Evolutionary conservation across 2,797 vertebrate species (phyloP).

Genomic region (Leptodactylus fallax): DNA sequence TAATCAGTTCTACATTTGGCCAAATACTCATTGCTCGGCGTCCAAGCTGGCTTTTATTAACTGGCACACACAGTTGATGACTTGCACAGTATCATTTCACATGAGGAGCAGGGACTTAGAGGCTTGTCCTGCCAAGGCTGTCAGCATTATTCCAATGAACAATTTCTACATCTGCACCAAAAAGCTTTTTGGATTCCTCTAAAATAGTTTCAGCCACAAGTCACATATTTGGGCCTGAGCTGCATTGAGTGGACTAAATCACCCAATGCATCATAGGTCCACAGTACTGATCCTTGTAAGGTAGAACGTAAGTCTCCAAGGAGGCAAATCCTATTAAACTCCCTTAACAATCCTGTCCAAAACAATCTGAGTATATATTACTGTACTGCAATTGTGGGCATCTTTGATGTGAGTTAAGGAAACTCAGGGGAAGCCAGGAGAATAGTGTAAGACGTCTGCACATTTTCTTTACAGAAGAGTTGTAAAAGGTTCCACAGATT

Average conservation of each 20-base stretch:
- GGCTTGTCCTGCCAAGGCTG: slow-evolving; percentile 37
- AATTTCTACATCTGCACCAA: slow-evolving; percentile 26
- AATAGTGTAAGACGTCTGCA: neutral
- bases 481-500: neutral
- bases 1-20: slow-evolving; percentile 60
- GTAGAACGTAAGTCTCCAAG: neutral
- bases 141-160: slow-evolving; percentile 25
- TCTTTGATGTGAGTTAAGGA: slow-evolving; percentile 9
- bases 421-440: neutral
- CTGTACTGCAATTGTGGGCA: neutral
- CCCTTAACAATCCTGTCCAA: slow-evolving; percentile 34
- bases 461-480: neutral
- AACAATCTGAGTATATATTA: slow-evolving; percentile 26
- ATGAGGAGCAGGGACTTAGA: slow-evolving; percentile 15
- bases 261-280: neutral
- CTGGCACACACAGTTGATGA: slow-evolving; percentile 33
- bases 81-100: slow-evolving; percentile 43
- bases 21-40: neutral
- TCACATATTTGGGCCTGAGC: neutral
- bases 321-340: slow-evolving; percentile 47
- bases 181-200: slow-evolving; percentile 20
- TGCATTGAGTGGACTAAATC: neutral
- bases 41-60: slow-evolving; percentile 41
- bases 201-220: neutral
- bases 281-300: neutral